A percentile compares a stretch with the other conserved stretches of the same genome.
phyloP scores from a whole-genome alignment of 2,797 vertebrate genomes.

The Enteromius mattozi region DNA sequence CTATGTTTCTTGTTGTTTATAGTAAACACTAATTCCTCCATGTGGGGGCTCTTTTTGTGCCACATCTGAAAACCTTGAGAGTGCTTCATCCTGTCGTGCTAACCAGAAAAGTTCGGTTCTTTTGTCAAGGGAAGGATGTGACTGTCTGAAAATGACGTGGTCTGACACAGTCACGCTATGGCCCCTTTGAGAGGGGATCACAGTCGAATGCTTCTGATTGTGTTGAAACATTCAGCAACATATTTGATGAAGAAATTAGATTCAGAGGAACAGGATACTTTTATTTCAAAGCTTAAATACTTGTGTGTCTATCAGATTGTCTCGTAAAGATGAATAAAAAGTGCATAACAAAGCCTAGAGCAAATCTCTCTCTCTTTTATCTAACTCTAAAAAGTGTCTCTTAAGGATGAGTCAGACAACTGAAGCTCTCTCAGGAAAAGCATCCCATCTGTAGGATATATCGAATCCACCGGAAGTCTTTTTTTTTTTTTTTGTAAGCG shows the following conservation, averaged over 20 bases:
- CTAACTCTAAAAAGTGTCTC: background rate
- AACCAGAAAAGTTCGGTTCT: conserved; percentile 33
- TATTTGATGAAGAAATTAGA: background rate
- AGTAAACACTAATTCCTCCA: conserved; percentile 10
- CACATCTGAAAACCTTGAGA: conserved; percentile 36
- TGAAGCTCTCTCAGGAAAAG: background rate
- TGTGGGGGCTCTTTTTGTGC: conserved; percentile 17
- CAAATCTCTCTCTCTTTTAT: background rate
- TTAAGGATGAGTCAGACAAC: conserved; percentile 13
- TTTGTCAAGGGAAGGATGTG: conserved; percentile 3
- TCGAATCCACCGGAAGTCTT: background rate
- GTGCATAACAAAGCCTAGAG: background rate
- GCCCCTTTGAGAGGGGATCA: background rate
- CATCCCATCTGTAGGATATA: conserved; percentile 4
- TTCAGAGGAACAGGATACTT: conserved; percentile 10
- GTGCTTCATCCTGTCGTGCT: conserved; percentile 19
- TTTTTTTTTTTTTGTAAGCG: background rate
- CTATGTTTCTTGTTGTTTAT: conserved; percentile 1
- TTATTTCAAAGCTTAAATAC: background rate
- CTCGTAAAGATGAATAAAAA: background rate
- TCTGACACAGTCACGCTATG: conserved; percentile 17
- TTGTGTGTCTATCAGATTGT: background rate
- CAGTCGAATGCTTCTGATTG: background rate
- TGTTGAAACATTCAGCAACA: background rate
- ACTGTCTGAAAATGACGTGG: conserved; percentile 13